These are phyloP conservation scores for Luidia sarsii DNA, from an alignment of 53 echinoderm and acorn worm genomes.

Conservation along the genomic window DNA sequence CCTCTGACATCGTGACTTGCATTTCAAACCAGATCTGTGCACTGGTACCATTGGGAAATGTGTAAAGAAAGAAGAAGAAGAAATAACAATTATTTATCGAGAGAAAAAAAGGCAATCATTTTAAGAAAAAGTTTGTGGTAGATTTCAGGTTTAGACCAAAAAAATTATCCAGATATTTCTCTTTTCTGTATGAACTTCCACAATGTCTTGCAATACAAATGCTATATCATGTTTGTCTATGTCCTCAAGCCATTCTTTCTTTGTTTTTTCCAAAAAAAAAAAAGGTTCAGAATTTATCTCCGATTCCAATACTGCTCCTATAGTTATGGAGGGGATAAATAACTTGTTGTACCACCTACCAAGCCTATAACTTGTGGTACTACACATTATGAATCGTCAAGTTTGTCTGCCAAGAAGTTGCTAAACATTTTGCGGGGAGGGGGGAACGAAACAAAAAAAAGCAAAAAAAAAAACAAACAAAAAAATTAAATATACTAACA, in stretches of 20 bases:
- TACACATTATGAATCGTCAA: too few species aligned
- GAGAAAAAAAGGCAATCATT: neutral
- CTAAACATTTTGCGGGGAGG: too few species aligned
- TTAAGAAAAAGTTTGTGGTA: conserved; percentile 11
- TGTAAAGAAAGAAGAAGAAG: too few species aligned
- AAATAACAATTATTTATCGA: too few species aligned
- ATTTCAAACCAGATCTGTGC: neutral
- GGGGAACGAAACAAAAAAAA: too few species aligned
- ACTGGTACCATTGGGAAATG: conserved; percentile 22
- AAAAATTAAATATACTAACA: too few species aligned
- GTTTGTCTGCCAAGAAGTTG: too few species aligned
- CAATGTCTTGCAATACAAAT: conserved; percentile 46
- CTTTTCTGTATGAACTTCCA: conserved; percentile 27
- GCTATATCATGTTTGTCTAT: conserved; percentile 28
- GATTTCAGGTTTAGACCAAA: conserved; percentile 14
- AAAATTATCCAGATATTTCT: conserved; percentile 31
- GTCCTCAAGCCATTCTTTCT: conserved; percentile 10
- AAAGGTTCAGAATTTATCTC: neutral
- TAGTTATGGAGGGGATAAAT: conserved; percentile 26
- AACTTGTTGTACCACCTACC: too few species aligned
- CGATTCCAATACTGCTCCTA: conserved; percentile 13
- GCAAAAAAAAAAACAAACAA: neutral
- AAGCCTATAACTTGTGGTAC: too few species aligned
- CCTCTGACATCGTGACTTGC: neutral
- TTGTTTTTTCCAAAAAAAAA: conserved; percentile 6